A percentile compares a stretch with the other conserved stretches of the same genome.
These are phyloP conservation scores for Caenorhabditis parvicauda DNA, from an alignment of 2,888 invertebrate species.

Conservation along the genomic window DNA sequence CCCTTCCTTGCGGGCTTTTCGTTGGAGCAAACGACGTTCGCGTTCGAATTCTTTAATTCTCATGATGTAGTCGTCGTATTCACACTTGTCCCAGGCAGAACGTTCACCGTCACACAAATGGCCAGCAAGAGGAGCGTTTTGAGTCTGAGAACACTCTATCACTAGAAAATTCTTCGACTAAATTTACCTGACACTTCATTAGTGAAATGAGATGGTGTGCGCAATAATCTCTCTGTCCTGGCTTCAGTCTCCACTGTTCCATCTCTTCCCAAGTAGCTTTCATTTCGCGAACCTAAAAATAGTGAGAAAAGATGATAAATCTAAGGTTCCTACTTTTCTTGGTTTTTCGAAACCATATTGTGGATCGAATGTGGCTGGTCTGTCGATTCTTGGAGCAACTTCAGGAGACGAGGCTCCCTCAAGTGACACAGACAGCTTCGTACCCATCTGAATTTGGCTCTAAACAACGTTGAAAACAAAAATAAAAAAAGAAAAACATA, in stretches of 20 bases:
- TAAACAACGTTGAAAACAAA: neutral
- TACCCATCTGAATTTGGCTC: conserved; percentile 53
- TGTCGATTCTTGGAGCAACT: conserved; percentile 52
- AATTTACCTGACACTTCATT: conserved; percentile 50
- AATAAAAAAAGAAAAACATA: conserved; percentile 1
- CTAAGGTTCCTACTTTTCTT: conserved; percentile 37
- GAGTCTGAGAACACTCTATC: conserved; percentile 27
- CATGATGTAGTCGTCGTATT: conserved; percentile 58
- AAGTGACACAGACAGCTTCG: conserved; percentile 51
- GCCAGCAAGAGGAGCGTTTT: conserved; percentile 55
- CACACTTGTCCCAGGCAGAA: conserved; percentile 56
- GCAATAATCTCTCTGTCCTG: conserved; percentile 59
- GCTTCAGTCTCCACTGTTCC: conserved; percentile 52
- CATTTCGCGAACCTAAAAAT: conserved; percentile 38
- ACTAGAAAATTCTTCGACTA: neutral
- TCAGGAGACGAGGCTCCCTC: conserved; percentile 53
- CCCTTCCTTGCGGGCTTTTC: conserved; percentile 52
- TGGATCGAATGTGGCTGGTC: conserved; percentile 62
- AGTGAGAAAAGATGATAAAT: neutral
- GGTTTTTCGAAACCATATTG: conserved; percentile 53
- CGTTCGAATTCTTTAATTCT: conserved; percentile 62
- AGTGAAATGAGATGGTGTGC: conserved; percentile 54
- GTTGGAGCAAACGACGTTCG: conserved; percentile 54
- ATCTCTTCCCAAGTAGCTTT: conserved; percentile 50
- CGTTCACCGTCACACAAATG: conserved; percentile 51